Evolutionary conservation across 2,797 vertebrate genomes (phyloP), one percentile per base, ranked within the genome.

Genomic region (Lagocephalus sceleratus): DNA sequence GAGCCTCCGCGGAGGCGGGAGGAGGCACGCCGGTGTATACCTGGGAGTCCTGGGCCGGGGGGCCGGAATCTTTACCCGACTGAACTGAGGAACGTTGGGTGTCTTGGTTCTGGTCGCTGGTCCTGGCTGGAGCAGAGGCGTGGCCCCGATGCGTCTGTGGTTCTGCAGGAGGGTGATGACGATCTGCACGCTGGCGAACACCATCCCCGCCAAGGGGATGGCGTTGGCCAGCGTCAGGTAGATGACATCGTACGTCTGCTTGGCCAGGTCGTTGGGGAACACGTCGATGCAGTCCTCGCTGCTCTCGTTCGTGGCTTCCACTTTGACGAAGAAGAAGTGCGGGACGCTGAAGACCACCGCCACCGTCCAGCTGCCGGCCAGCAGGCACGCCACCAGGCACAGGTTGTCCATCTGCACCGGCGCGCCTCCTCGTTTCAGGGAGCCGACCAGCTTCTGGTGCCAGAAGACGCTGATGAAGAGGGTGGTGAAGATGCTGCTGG

Each of bases 371-470:
- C 87, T 90, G n/a, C 76, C 87, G 0, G 60, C 69, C 60, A 92
- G 66, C 43, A 91, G 62, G 0, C 45, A 39, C 0, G 46, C 42
- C n/a, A 89, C 76, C 10, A 90, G 43, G 0, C 56, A 8, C 20
- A 91, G 41, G 63, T 68, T 88, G 57, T 92, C 91, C 79, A 92
- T 60, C 58, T 6, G 75, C 54, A 88, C 85, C 0, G 84, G 81
- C 0, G 84, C 87, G 0, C 87, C 86, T 1, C 90, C 91, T 0
- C 78, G 75, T 19, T 85, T 89, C 9, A 90, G 60, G 14, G 89
- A 91, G 1, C 89, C 87, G 0, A 92, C 90, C 2, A 93, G 81
- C 66, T 92, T 93, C 84, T 92, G 90, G 67, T 92, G 75, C 91
- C 92, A 93, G 68, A 80, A 92, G 2, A 66, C 1, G 2, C 89